Evolutionary conservation across 2,113 vertebrate species (phyloP).

Genomic region (Rhinoptilus africanus): DNA sequence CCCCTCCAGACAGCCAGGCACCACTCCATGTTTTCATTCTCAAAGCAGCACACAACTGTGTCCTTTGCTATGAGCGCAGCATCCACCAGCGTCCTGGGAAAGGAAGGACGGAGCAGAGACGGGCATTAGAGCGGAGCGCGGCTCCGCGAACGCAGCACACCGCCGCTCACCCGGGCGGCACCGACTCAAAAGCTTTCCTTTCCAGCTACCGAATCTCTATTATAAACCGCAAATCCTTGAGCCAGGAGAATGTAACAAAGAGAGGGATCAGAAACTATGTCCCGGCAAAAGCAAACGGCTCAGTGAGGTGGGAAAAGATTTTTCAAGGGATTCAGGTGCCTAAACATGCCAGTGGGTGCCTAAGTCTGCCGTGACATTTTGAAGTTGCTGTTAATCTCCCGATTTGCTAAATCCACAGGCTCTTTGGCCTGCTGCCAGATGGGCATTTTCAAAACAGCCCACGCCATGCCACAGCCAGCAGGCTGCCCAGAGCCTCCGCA

Average conservation of each 20-base stretch:
- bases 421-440: neutral
- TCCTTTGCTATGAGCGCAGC: slow-evolving; percentile 86
- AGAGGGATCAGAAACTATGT: neutral
- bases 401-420: neutral
- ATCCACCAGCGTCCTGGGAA: slow-evolving; percentile 79
- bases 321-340: neutral
- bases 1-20: slow-evolving; percentile 92
- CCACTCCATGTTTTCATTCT: slow-evolving; percentile 79
- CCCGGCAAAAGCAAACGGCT: neutral
- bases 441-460: neutral
- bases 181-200: neutral
- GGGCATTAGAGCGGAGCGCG: neutral
- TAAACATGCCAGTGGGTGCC: neutral
- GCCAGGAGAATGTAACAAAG: neutral
- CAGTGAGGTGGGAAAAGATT: neutral
- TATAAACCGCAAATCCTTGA: neutral
- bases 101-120: slow-evolving; percentile 16
- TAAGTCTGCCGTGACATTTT: neutral
- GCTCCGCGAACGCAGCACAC: fast-evolving
- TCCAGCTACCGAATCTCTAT: neutral
- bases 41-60: slow-evolving; percentile 89
- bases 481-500: fast-evolving
- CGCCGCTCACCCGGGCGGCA: neutral
- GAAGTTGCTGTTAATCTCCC: neutral
- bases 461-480: neutral